Evolutionary conservation across 2,113 vertebrate species (phyloP), one percentile per base, ranked within the genome.

Genomic region (Cynoglossus semilaevis): DNA sequence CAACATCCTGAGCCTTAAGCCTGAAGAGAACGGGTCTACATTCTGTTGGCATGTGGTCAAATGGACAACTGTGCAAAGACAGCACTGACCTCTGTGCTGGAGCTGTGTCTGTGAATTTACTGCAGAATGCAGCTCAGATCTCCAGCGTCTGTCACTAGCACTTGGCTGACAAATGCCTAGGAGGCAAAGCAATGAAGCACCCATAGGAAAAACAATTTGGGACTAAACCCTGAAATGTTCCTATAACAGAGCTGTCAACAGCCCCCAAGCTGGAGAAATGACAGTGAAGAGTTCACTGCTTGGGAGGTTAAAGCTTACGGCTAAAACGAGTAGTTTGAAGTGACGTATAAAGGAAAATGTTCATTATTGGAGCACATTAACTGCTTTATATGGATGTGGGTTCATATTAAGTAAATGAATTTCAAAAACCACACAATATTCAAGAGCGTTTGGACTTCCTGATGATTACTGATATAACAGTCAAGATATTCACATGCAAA

Each of bases 161-260:
- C 45, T 44, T 58, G 51, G 58, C 67, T 76, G 78, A 72, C 69
- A 72, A 79, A 85, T 79, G 65, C 67, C 70, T 67, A 18, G 78
- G 71, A 74, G 48, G 69, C 48, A 69, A 74, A 61, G 73, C 58
- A 67, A 29, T 48, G 69, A 70, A 58, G 65, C 60, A 50, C 47
- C 72, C 51, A 2, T 19, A 70, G 70, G 72, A 66, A 72, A 83
- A 82, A 71, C 79, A 70, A 80, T 74, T 72, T 67, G 54, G 43
- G 67, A 44, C 67, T 49, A 56, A 76, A 68, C 59, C 80, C 64
- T 81, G 58, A 74, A 78, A 87, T 56, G 65, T 67, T 57, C 52
- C 36, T 63, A 66, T 62, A 77, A 79, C 48, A 7, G 62, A 73
- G 70, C 66, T 66, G 81, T 84, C 77, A 74, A 65, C 77, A 75